Conservation (phyloP, 35 echinoderm and acorn worm genomes). For the Lytechinus variegatus region DNA sequence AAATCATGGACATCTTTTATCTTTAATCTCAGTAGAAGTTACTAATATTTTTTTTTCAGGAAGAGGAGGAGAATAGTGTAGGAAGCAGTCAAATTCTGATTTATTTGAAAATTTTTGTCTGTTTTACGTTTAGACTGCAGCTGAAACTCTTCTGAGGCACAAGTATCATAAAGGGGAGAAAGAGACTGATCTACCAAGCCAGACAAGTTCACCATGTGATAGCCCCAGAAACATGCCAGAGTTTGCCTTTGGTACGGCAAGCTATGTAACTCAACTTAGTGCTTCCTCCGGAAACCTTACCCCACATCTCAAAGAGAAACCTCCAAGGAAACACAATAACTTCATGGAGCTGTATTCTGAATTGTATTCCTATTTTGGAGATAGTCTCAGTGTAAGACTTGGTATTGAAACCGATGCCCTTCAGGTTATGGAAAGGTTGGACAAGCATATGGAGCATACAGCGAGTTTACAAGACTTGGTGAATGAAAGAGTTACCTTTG, state of each 20-base stretch:
- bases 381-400: slow-evolving; percentile 71
- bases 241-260: slow-evolving; percentile 72
- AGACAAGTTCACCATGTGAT: slow-evolving; percentile 47
- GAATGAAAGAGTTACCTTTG: slow-evolving; percentile 66
- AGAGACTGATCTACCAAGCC: slow-evolving; percentile 38
- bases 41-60: neutral
- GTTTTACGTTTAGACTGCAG: slow-evolving; percentile 71
- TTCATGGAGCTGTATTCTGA: slow-evolving; percentile 70
- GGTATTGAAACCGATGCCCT: slow-evolving; percentile 27
- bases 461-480: slow-evolving; percentile 64
- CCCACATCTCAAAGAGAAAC: neutral
- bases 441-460: slow-evolving; percentile 50
- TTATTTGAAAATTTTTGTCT: neutral
- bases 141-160: slow-evolving; percentile 71
- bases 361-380: slow-evolving; percentile 82
- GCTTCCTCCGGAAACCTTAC: neutral
- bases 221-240: slow-evolving; percentile 70
- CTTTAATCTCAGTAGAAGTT: too few species aligned
- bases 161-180: slow-evolving; percentile 44
- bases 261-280: slow-evolving; percentile 58
- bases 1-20: too few species aligned
- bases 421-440: neutral
- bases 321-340: slow-evolving; percentile 38
- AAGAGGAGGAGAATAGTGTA: neutral
- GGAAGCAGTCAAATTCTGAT: neutral